phyloP scores from a whole-genome alignment of 2,113 vertebrate species.

The Malurus cyaneus region DNA sequence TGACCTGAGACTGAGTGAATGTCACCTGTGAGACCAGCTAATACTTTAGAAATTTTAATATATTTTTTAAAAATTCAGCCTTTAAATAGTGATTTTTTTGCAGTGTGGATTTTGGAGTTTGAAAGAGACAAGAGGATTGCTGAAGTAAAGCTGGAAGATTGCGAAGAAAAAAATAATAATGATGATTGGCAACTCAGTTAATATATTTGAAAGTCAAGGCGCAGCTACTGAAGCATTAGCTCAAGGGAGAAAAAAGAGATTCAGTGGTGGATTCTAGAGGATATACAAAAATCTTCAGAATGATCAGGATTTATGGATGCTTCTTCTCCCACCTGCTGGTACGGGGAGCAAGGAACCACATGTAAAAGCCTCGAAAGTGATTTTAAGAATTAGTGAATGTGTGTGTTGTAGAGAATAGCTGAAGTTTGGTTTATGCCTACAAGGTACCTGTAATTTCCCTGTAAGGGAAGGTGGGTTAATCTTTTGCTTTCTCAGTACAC shows the following conservation, averaged over 20 bases:
- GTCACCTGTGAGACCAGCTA: not conserved
- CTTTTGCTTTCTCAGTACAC: not conserved
- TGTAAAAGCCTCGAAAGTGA: constrained; percentile 11
- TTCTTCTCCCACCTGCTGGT: constrained; percentile 33
- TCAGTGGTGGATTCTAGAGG: not conserved
- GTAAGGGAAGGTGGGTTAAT: not conserved
- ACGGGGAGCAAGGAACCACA: not conserved
- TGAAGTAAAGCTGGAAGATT: constrained; percentile 36
- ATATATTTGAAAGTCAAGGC: constrained; percentile 47
- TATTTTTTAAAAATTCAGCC: not conserved
- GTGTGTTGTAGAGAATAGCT: not conserved
- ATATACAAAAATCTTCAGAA: constrained; percentile 42
- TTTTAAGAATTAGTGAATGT: constrained; percentile 59
- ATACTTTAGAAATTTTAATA: not conserved
- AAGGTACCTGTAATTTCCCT: constrained; percentile 35
- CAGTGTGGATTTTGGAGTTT: not conserved
- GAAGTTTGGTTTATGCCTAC: constrained; percentile 5
- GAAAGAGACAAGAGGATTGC: constrained; percentile 12
- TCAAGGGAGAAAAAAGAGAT: not conserved
- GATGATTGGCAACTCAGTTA: constrained; percentile 46
- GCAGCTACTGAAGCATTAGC: constrained; percentile 6
- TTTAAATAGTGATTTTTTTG: constrained; percentile 16
- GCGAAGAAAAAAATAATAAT: constrained; percentile 17
- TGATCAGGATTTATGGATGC: constrained; percentile 23
- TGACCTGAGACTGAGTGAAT: not conserved